Evolutionary conservation across 2,888 invertebrate species (phyloP).

Genomic region (Apotomis betuletana): DNA sequence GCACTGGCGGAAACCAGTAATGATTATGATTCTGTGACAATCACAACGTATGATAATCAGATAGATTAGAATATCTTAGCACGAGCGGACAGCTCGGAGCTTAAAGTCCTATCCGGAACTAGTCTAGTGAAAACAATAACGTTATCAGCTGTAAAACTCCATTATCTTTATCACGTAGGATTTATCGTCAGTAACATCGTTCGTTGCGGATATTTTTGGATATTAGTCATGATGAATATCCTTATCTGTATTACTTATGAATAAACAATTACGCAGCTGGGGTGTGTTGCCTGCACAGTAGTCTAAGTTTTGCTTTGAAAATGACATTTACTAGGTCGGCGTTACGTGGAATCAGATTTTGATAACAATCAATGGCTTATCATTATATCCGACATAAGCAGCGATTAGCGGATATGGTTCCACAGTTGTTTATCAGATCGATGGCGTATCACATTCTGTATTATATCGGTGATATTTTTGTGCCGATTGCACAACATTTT

Average conservation of each 20-base stretch:
- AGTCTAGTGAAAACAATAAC: conserved; percentile 6
- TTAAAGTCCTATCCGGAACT: conserved; percentile 17
- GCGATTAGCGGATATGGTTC: conserved; percentile 3
- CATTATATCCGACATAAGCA: conserved; percentile 3
- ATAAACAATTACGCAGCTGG: conserved; percentile 22
- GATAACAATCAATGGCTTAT: conserved; percentile 26
- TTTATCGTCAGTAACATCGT: conserved; percentile 5
- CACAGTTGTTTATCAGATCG: neutral
- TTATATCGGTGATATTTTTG: conserved; percentile 9
- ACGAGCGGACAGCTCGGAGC: neutral
- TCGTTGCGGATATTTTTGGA: neutral
- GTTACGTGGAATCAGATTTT: conserved; percentile 11
- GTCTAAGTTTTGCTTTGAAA: neutral
- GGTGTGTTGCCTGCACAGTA: conserved; percentile 3
- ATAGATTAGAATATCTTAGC: neutral
- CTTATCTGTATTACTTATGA: conserved; percentile 8
- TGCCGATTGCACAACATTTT: conserved; percentile 25
- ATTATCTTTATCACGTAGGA: conserved; percentile 18
- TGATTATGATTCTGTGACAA: neutral
- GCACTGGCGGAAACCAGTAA: conserved; percentile 15
- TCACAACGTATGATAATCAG: neutral
- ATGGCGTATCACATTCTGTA: neutral
- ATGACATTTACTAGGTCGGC: too few relatives aligned
- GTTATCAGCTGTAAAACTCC: conserved; percentile 28
- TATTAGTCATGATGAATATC: neutral